Conservation (phyloP, 2,113 vertebrate species). For the Egretta garzetta region DNA sequence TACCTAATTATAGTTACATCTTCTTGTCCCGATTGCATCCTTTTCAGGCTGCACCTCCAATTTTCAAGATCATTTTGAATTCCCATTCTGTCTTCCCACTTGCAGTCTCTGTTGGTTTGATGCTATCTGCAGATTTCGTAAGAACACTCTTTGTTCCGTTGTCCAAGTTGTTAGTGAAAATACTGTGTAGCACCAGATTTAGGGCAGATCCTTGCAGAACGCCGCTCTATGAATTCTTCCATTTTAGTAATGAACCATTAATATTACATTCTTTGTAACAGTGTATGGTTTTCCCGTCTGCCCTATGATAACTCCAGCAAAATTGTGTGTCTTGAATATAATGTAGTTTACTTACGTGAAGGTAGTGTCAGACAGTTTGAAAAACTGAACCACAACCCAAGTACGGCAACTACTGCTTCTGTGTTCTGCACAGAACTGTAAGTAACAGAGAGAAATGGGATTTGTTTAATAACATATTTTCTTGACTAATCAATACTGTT, state of each 20-base stretch:
- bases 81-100: not conserved
- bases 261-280: not conserved
- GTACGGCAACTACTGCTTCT: not conserved
- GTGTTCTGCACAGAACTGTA: not conserved
- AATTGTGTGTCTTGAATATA: not conserved
- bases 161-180: not conserved
- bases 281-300: not conserved
- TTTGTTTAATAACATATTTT: not conserved
- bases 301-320: not conserved
- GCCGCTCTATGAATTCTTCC: not conserved
- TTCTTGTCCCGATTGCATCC: not conserved
- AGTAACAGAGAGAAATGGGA: not conserved
- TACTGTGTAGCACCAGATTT: not conserved
- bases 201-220: not conserved
- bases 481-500: not conserved
- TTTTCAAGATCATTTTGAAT: constrained; percentile 1
- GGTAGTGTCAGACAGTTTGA: not conserved
- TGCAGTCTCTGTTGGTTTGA: not conserved
- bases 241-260: not conserved
- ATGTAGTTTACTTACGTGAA: not conserved
- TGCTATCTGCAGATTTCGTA: not conserved
- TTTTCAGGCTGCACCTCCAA: not conserved
- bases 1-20: not conserved
- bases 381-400: not conserved
- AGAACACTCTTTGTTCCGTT: not conserved